phyloP scores from a whole-genome alignment of 2,113 vertebrate species.

The Scomber scombrus region DNA sequence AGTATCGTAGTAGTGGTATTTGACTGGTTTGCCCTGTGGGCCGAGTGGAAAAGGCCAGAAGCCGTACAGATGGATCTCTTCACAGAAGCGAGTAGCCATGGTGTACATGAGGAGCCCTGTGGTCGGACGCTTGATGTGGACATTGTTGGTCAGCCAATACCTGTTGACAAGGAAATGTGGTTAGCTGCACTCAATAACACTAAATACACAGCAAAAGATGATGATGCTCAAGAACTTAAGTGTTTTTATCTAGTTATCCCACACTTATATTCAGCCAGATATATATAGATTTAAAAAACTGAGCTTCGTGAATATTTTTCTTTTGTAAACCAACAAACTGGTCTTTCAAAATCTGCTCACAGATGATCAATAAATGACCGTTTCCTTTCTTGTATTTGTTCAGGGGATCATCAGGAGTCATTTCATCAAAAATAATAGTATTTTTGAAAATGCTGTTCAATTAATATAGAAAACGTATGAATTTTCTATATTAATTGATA shows the following conservation, averaged over 20 bases:
- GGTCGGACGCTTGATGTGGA: conserved; percentile 96
- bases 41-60: conserved; percentile 95
- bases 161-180: conserved; percentile 74
- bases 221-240: neutral
- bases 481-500: neutral
- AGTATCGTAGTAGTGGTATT: conserved; percentile 97
- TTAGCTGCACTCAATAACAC: neutral
- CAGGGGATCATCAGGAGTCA: neutral
- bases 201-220: neutral
- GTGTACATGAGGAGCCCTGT: conserved; percentile 98
- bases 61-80: conserved; percentile 95
- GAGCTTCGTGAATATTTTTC: conserved; percentile 8
- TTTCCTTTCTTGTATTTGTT: neutral
- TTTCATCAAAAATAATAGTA: too few relatives aligned
- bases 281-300: conserved; percentile 11
- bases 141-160: conserved; percentile 97
- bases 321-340: neutral
- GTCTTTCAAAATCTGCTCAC: conserved; percentile 8
- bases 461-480: too few relatives aligned
- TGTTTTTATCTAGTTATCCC: neutral
- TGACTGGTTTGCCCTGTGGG: conserved; percentile 90
- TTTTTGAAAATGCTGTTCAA: too few relatives aligned
- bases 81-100: conserved; percentile 96
- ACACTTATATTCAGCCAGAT: conserved; percentile 8
- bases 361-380: conserved; percentile 17